phyloP scores from a whole-genome alignment of 2,113 vertebrate genomes.

The Elephas maximus region DNA sequence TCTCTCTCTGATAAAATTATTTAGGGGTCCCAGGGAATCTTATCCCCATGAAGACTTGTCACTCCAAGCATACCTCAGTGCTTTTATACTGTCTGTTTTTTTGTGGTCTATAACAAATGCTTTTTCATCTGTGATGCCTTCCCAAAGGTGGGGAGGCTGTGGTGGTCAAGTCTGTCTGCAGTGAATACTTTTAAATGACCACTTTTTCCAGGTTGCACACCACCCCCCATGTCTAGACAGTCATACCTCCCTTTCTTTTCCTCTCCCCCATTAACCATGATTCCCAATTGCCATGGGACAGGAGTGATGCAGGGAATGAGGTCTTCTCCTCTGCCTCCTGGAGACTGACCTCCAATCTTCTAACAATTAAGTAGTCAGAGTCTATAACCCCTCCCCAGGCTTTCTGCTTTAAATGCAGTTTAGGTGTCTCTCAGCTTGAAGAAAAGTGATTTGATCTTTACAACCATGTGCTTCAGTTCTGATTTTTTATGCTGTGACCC shows the following conservation, averaged over 20 bases:
- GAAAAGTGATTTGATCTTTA: not conserved
- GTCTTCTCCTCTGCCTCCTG: not conserved
- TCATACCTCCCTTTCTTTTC: not conserved
- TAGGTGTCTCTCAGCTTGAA: not conserved
- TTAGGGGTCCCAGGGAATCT: not conserved
- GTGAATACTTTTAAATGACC: not conserved
- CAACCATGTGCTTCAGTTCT: not conserved
- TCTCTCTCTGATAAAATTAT: not conserved
- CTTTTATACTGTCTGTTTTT: not conserved
- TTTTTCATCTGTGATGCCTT: not conserved
- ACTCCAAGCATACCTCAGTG: not conserved
- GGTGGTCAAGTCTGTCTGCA: not conserved
- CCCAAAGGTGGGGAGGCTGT: not conserved
- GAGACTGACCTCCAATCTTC: not conserved
- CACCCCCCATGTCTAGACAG: not conserved
- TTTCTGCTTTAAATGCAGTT: not conserved
- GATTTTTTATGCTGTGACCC: not conserved
- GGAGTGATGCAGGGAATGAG: not conserved
- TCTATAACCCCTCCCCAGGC: not conserved
- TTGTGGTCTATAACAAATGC: not conserved
- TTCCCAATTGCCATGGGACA: not conserved
- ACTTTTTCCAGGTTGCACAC: not conserved
- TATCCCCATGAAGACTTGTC: not conserved
- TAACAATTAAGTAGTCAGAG: not conserved
- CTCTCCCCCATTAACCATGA: accelerated